Conservation (phyloP, 2,888 invertebrate species). For the Pyrrhia umbra region DNA sequence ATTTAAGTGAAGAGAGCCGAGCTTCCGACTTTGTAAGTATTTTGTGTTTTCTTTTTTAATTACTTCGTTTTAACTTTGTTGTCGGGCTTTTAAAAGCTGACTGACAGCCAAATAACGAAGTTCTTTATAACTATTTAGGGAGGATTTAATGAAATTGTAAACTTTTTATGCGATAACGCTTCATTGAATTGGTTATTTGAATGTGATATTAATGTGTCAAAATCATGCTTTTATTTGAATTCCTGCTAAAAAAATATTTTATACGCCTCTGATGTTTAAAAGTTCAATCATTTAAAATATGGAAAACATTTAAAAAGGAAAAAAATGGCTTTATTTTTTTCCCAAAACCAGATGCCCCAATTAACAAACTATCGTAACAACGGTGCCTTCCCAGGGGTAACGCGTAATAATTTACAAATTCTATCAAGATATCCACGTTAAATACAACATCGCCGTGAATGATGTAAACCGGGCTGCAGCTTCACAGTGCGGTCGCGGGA, state of each 20-base stretch:
- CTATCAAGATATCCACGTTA: slow-evolving; percentile 69
- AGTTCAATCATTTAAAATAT: too few species aligned
- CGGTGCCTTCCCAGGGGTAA: neutral
- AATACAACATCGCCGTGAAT: slow-evolving; percentile 74
- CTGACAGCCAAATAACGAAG: slow-evolving; percentile 90
- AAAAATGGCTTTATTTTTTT: too few species aligned
- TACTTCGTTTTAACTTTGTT: slow-evolving; percentile 90
- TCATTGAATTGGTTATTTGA: slow-evolving; percentile 73
- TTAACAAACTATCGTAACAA: neutral
- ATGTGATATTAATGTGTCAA: slow-evolving; percentile 44
- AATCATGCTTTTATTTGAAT: neutral
- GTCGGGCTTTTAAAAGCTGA: slow-evolving; percentile 88
- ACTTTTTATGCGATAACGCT: slow-evolving; percentile 79
- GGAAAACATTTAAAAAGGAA: too few species aligned
- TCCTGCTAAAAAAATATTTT: too few species aligned
- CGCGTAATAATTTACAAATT: slow-evolving; percentile 50
- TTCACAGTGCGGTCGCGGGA: slow-evolving; percentile 82
- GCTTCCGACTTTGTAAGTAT: slow-evolving; percentile 90
- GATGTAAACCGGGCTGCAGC: slow-evolving; percentile 75
- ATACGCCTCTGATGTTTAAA: too few species aligned
- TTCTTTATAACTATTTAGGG: slow-evolving; percentile 88
- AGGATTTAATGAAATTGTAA: slow-evolving; percentile 86
- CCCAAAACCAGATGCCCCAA: too few species aligned
- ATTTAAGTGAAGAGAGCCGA: slow-evolving; percentile 90
- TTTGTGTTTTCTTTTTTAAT: slow-evolving; percentile 90